phyloP scores from a whole-genome alignment of 2,888 invertebrate species.

The Oeneis ivallda region DNA sequence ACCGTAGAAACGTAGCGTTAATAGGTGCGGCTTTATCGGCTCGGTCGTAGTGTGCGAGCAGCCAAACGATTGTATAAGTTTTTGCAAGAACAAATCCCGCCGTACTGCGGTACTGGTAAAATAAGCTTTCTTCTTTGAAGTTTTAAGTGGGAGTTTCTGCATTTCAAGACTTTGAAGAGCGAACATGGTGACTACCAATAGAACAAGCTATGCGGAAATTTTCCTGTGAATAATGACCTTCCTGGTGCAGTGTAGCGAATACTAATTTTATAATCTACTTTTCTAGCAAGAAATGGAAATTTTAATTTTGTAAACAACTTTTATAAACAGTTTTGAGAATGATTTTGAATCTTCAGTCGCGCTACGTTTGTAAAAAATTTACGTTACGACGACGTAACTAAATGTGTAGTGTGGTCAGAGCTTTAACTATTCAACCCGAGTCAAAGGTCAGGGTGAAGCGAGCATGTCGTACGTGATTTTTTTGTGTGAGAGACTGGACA shows the following conservation, averaged over 20 bases:
- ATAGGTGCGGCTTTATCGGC: neutral
- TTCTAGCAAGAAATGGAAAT: too few species aligned
- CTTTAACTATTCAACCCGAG: too few species aligned
- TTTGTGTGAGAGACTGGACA: too few species aligned
- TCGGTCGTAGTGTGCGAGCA: neutral
- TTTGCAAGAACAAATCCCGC: conserved; percentile 1
- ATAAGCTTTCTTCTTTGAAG: conserved; percentile 6
- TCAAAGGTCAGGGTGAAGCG: too few species aligned
- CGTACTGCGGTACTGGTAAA: neutral
- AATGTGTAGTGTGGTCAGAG: too few species aligned
- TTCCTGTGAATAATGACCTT: neutral
- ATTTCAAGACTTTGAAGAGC: conserved; percentile 8
- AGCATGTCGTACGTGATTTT: too few species aligned
- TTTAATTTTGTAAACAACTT: too few species aligned
- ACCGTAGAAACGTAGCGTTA: too few species aligned
- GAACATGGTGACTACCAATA: neutral
- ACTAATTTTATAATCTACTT: neutral
- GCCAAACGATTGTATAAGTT: conserved; percentile 2
- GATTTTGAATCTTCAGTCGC: too few species aligned
- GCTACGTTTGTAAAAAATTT: too few species aligned
- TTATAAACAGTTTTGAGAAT: too few species aligned
- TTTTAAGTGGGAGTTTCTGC: conserved; percentile 12
- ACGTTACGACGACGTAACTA: too few species aligned
- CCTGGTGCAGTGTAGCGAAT: neutral
- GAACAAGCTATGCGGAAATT: neutral